These are phyloP conservation scores for Macropodus opercularis DNA, from an alignment of 2,797 vertebrate genomes.

Conservation along the genomic window DNA sequence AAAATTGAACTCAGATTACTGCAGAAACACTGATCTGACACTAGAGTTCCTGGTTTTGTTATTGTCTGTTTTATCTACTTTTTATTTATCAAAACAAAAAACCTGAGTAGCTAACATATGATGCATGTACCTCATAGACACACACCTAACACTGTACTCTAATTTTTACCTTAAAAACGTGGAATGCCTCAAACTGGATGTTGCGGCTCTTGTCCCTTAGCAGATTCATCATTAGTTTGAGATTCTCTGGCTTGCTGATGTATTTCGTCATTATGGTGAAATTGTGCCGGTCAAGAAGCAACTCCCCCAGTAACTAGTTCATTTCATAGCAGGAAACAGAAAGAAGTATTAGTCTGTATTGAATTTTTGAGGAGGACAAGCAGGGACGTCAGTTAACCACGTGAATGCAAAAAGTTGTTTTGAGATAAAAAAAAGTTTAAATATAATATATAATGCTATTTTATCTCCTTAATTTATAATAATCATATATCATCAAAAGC, in stretches of 20 bases:
- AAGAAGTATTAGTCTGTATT: neutral
- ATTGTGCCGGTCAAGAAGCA: conserved; percentile 86
- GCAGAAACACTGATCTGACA: too few relatives aligned
- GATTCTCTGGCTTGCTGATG: conserved; percentile 87
- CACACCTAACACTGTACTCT: neutral
- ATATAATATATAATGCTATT: neutral
- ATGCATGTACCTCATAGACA: neutral
- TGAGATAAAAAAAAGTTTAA: too few relatives aligned
- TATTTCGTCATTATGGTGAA: conserved; percentile 88
- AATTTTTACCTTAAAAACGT: conserved; percentile 84
- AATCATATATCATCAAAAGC: neutral
- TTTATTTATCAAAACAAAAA: too few relatives aligned
- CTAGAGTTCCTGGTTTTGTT: too few relatives aligned
- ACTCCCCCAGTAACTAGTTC: conserved; percentile 82
- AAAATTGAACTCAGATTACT: too few relatives aligned
- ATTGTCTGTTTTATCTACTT: too few relatives aligned
- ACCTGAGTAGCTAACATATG: neutral
- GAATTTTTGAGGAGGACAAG: neutral
- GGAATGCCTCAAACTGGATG: conserved; percentile 88
- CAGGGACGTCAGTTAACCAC: neutral
- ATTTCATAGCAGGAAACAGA: conserved; percentile 25
- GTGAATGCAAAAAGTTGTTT: neutral
- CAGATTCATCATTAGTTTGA: conserved; percentile 89
- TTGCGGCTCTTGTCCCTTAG: conserved; percentile 88
- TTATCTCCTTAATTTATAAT: neutral